Conservation (phyloP, 2,113 vertebrate genomes). For the Ophiodon elongatus region DNA sequence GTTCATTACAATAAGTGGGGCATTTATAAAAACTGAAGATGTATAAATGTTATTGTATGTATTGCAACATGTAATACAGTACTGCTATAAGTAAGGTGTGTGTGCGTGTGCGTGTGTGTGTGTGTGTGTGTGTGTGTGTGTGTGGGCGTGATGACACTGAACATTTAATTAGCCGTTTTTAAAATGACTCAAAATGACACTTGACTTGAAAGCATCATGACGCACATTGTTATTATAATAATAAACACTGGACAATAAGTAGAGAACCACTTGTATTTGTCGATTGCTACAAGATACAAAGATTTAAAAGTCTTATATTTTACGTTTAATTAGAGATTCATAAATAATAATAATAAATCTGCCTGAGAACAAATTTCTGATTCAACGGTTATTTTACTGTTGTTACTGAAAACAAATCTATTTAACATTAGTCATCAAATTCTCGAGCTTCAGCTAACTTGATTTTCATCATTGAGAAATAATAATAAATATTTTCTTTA, state of each 20-base stretch:
- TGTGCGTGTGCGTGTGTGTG: conserved; percentile 38
- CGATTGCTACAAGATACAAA: background rate
- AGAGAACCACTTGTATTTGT: background rate
- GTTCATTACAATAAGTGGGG: conserved; percentile 27
- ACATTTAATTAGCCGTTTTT: conserved; percentile 15
- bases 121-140: conserved; percentile 28
- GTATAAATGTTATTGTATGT: conserved; percentile 51
- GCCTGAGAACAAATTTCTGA: background rate
- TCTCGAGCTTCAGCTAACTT: background rate
- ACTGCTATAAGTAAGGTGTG: conserved; percentile 44
- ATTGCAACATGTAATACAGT: conserved; percentile 54
- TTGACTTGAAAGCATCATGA: conserved; percentile 33
- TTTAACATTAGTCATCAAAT: background rate
- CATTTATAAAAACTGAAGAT: conserved; percentile 36
- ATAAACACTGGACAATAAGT: background rate
- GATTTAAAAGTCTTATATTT: background rate
- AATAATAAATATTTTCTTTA: background rate
- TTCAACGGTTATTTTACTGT: too few species aligned
- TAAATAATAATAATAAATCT: too few species aligned
- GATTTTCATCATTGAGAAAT: background rate
- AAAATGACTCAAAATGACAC: conserved; percentile 19
- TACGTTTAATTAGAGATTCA: background rate
- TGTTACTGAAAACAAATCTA: background rate
- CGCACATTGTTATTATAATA: background rate
- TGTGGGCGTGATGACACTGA: conserved; percentile 24